Evolutionary conservation across 1,140 invertebrate species (phyloP).

Genomic region (Contarinia nasturtii): DNA sequence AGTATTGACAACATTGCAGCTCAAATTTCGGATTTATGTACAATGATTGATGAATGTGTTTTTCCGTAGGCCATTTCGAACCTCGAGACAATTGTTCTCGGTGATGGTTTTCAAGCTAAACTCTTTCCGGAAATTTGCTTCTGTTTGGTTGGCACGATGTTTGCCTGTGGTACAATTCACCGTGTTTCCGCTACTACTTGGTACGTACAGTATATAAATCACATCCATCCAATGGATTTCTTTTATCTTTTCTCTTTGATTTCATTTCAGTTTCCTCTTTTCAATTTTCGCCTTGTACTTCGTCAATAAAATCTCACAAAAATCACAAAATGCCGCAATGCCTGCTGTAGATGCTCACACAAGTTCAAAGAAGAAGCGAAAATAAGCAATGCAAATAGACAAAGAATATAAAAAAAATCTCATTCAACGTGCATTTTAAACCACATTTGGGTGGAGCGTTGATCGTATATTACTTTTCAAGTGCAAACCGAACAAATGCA

Average conservation of each 20-base stretch:
- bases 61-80: conserved; percentile 14
- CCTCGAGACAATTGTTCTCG: conserved; percentile 17
- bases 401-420: no score
- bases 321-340: conserved; percentile 11
- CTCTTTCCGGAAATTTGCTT: conserved; percentile 20
- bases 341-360: background rate
- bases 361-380: conserved; percentile 3
- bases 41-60: conserved; percentile 13
- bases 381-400: background rate
- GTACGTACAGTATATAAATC: no score
- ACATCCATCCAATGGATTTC: background rate
- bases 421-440: no score
- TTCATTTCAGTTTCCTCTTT: conserved; percentile 14
- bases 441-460: no score
- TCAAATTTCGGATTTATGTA: background rate
- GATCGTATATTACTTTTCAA: no score
- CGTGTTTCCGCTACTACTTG: conserved; percentile 22
- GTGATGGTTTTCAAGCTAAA: conserved; percentile 19
- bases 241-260: background rate
- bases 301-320: conserved; percentile 18
- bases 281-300: conserved; percentile 19
- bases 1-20: background rate
- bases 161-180: conserved; percentile 18
- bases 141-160: conserved; percentile 14
- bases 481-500: no score